Conservation (phyloP, 2,113 vertebrate genomes). For the Maccullochella peelii region DNA sequence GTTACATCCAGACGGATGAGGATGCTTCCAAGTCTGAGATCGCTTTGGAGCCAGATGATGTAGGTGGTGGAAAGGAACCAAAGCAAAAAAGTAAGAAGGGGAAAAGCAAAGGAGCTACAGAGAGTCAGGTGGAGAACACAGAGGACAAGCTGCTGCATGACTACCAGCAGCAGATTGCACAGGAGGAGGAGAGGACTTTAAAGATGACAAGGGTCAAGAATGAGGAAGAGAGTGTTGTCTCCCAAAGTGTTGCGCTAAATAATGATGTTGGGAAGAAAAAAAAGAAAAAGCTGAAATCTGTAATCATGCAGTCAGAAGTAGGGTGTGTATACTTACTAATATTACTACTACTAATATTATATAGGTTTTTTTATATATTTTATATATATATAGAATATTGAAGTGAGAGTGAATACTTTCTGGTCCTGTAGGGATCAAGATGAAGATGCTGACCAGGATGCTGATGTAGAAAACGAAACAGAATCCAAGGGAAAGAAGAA, state of each 20-base stretch:
- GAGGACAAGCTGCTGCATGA: constrained; percentile 87
- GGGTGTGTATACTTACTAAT: constrained; percentile 81
- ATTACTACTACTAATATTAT: neutral
- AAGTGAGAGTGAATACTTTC: neutral
- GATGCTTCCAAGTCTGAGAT: constrained; percentile 59
- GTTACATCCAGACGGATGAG: constrained; percentile 58
- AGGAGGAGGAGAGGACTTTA: constrained; percentile 87
- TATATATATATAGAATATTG: too few species aligned
- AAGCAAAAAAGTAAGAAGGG: constrained; percentile 78
- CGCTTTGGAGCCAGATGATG: constrained; percentile 68
- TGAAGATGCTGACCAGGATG: constrained; percentile 60
- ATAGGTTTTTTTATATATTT: too few species aligned
- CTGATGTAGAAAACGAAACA: constrained; percentile 70
- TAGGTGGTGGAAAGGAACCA: constrained; percentile 60
- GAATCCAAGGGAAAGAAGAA: constrained; percentile 87
- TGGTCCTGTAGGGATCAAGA: constrained; percentile 52
- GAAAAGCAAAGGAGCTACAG: constrained; percentile 73
- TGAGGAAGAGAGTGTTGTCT: constrained; percentile 78
- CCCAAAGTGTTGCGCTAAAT: constrained; percentile 78
- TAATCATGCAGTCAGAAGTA: constrained; percentile 79
- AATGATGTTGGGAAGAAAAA: constrained; percentile 88
- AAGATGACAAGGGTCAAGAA: constrained; percentile 84
- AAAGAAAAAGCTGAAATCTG: constrained; percentile 90
- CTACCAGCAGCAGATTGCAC: constrained; percentile 88
- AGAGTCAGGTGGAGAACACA: constrained; percentile 61